Base-by-base conservation (phyloP, 2,797 vertebrate species). In the Microctenopoma steveboyesi region DNA sequence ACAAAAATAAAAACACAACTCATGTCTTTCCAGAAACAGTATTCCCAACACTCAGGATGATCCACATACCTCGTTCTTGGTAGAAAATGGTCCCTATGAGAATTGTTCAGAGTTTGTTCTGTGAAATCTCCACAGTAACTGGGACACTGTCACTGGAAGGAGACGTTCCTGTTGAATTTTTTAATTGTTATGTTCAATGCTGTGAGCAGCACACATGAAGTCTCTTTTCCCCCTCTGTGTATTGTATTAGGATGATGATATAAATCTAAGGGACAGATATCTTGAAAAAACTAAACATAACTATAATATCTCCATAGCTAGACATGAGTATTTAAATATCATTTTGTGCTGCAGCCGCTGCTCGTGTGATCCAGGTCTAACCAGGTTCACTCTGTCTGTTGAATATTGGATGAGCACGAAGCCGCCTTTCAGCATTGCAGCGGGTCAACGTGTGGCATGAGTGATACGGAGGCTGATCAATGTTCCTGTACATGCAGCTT, bases 391-490 rank as follows among this genome's bases (percentile, higher is more conserved):
- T 33, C 10, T 27, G 65, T 58, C 43, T 79, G 61, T 9, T 84
- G 82, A 81, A 84, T 88, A 83, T 45, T 84, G 66, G 63, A 85
- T 83, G 83, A 84, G 62, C 63, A 37, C 30, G 64, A 61, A 50
- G 68, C 58, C 37, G 79, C 61, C 58, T 62, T 52, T 27, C 42
- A 68, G 78, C 70, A 64, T 72, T 10, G 28, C 68, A 69, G 82
- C 72, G 78, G 78, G 84, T 86, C 82, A 83, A 43, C 52, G 64
- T 66, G 76, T 59, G 54, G 59, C 64, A 35, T 54, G 71, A 79
- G 64, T 18, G 56, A 81, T 72, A 76, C 52, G 7, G 50, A 72
- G 61, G 66, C 70, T 49, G 77, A 88, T 83, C 72, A 49, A 0
- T 74, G 72, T 56, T 83, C 71, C 53, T 76, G 64, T 79, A 78